phyloP scores from a whole-genome alignment of 2,888 invertebrate genomes.

The Papilio elwesi region DNA sequence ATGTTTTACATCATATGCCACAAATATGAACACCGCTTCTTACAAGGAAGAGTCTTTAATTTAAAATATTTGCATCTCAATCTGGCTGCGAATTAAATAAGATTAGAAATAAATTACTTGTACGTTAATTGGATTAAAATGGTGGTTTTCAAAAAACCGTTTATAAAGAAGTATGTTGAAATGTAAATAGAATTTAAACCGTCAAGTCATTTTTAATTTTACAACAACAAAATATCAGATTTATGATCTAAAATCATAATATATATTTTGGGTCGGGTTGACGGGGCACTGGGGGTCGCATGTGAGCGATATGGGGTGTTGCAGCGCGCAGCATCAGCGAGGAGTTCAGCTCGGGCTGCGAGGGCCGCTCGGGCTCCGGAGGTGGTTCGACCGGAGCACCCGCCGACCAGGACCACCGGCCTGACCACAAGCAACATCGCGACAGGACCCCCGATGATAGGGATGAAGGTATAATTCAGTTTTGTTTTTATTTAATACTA shows the following conservation, averaged over 20 bases:
- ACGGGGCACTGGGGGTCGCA: slow-evolving; percentile 57
- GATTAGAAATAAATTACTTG: neutral
- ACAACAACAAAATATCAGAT: slow-evolving; percentile 31
- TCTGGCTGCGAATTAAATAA: neutral
- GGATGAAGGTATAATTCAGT: slow-evolving; percentile 89
- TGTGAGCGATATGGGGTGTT: slow-evolving; percentile 74
- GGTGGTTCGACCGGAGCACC: slow-evolving; percentile 81
- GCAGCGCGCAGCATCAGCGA: slow-evolving; percentile 98
- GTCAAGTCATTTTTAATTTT: neutral
- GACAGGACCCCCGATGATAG: slow-evolving; percentile 94
- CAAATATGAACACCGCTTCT: too few species aligned
- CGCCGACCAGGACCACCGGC: slow-evolving; percentile 78
- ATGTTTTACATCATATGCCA: too few species aligned
- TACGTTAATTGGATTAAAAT: neutral
- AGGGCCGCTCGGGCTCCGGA: slow-evolving; percentile 95
- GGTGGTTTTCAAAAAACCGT: neutral
- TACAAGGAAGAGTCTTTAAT: too few species aligned
- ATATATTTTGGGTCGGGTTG: slow-evolving; percentile 48
- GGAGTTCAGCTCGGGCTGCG: slow-evolving; percentile 97
- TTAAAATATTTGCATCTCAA: too few species aligned
- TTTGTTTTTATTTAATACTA: too few species aligned
- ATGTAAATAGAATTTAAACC: neutral
- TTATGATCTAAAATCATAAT: slow-evolving; percentile 15
- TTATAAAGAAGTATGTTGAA: neutral
- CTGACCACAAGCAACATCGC: slow-evolving; percentile 83